Evolutionary conservation across 2,797 vertebrate species (phyloP), one percentile per base, ranked within the genome.

Genomic region (Champsocephalus gunnari): DNA sequence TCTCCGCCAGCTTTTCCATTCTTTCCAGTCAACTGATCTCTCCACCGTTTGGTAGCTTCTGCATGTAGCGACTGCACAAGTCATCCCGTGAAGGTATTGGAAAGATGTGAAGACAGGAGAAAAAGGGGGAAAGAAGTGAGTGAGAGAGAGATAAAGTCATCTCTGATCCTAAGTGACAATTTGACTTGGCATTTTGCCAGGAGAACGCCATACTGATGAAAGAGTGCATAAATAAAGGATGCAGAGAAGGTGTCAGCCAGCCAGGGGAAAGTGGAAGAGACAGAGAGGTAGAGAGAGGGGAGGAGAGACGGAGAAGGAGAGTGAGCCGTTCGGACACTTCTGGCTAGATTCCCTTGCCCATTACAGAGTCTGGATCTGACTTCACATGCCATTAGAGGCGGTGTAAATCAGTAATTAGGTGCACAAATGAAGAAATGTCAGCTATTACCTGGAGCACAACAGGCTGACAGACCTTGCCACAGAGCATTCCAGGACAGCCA

Each of bases 181-280:
- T 93, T 92, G 89, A 91, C 88, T 86, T 89, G 91, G 89, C 80
- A 75, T 88, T 89, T 89, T 85, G 86, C 87, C 89, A 90, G 86
- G 75, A 89, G 87, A 88, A 85, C 56, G 76, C 70, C 75, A 75
- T 79, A 77, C 83, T 88, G 88, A 92, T 90, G 88, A 92, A 92
- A 92, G 89, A 87, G 86, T 82, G 84, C 88, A 92, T 94, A 93
- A 94, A 95, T 93, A 94, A 94, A 90, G 87, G 79, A 93, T 90
- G 90, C 81, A 80, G 88, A 84, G 75, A 77, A 91, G 90, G 90
- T 71, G 84, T 90, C 87, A 91, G 84, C 75, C 75, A 72, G 83
- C 81, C 44, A 64, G 64, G 70, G 77, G 80, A 73, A 75, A 92
- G 81, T 85, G 83, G 75, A 84, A 90, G 80, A 90, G 92, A 92